Conservation (phyloP, 2,797 vertebrate species). For the Trichosurus vulpecula region DNA sequence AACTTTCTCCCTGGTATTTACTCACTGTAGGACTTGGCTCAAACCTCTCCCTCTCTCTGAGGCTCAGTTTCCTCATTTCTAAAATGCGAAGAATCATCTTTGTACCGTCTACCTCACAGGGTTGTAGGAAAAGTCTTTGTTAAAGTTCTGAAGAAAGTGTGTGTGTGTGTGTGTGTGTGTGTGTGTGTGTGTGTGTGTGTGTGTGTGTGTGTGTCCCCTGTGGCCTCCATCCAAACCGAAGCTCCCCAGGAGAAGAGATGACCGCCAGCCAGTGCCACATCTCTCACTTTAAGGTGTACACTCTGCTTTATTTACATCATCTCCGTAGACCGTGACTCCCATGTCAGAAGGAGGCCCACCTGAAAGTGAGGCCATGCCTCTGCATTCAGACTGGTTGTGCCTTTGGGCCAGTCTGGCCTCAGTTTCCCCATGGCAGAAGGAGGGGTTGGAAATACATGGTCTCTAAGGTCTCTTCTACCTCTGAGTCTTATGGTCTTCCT, state of each 20-base stretch:
- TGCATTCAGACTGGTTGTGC: neutral
- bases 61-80: neutral
- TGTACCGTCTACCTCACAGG: neutral
- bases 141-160: neutral
- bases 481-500: neutral
- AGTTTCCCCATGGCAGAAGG: neutral
- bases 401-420: neutral
- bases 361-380: neutral
- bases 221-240: neutral
- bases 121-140: neutral
- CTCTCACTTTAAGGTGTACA: neutral
- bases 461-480: neutral
- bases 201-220: neutral
- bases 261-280: neutral
- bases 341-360: too few relatives aligned
- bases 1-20: neutral
- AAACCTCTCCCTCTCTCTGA: neutral
- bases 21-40: neutral
- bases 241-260: neutral
- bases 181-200: too few relatives aligned
- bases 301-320: neutral
- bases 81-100: neutral
- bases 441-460: neutral
- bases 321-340: neutral
- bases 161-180: neutral